Base-by-base conservation (phyloP, 2,888 invertebrate genomes). In the Anaspis maculata region DNA sequence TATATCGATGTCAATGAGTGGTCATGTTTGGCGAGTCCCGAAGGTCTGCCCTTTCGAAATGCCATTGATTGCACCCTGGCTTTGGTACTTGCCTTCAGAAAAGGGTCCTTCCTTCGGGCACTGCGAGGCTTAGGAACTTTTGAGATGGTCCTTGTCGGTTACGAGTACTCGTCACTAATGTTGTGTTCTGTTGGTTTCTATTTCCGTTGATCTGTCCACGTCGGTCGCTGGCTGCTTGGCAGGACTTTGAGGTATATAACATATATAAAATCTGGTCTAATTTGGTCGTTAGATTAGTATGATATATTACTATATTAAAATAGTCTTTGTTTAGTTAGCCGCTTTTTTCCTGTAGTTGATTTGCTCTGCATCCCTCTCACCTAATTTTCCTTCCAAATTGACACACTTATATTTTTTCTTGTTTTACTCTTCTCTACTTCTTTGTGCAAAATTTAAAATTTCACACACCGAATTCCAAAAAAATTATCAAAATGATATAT, bases 121-220 rank as follows among this genome's bases (percentile, higher is more conserved):
- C 44, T 49, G 52, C 51, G 61, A 63, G 68, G 73, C 71, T 74
- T 79, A 79, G 84, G 83, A 83, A 82, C 83, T 85, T 85, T 85
- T 85, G 86, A 86, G 85, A 85, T 86, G 86, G 85, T 86, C 85
- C 85, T 84, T 82, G 81, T 59, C 51, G 57, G 56, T 54, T 69
- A 56, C 46, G 51, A 50, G 39, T n/a, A 45, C 42, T 51, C 47
- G 51, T 68, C 67, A 76, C 75, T 76, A 76, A 76, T 76, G 63
- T 72, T 70, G 69, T 73, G 60, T 76, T 74, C 56, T 61, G 62
- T 62, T 67, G 73, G 71, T 77, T 73, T 76, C 72, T 57, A 53
- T 59, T 61, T 54, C 57, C 57, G 57, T 55, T 54, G 59, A 59
- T 61, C 59, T 62, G 61, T 66, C 62, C 61, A 62, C 78, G 74